Percentiles rank a stretch among this genome's conserved stretches.
Evolutionary conservation across 2,888 invertebrate species (phyloP).

Genomic region (Diogma glabrata): DNA sequence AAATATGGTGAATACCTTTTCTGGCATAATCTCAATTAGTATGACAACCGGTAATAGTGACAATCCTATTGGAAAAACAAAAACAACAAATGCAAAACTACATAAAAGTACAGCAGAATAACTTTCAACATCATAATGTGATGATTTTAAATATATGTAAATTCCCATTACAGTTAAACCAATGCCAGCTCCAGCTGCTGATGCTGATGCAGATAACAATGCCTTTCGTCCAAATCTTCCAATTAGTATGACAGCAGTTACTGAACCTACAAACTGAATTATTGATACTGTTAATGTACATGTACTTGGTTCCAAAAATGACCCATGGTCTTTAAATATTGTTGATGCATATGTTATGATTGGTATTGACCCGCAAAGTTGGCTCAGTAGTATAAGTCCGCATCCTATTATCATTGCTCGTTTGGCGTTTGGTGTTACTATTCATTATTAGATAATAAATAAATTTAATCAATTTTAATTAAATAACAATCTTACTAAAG

Average conservation of each 20-base stretch:
- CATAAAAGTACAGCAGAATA: constrained; percentile 31
- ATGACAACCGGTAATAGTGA: constrained; percentile 32
- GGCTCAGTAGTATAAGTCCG: constrained; percentile 28
- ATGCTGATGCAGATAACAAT: no score
- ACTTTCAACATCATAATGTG: constrained; percentile 21
- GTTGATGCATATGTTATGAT: constrained; percentile 32
- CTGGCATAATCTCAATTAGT: constrained; percentile 29
- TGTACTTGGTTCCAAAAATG: constrained; percentile 27
- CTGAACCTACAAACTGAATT: constrained; percentile 31
- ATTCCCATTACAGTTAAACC: constrained; percentile 27
- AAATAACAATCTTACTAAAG: no score
- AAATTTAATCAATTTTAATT: no score
- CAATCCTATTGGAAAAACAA: constrained; percentile 29
- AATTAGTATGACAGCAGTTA: constrained; percentile 30
- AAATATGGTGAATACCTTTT: no score
- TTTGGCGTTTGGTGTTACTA: constrained; percentile 25
- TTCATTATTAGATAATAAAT: no score
- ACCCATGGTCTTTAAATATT: constrained; percentile 32
- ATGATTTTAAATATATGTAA: constrained; percentile 24
- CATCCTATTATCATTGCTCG: constrained; percentile 30
- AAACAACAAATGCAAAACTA: constrained; percentile 32
- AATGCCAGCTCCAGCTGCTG: constrained; percentile 24
- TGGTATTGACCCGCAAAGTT: constrained; percentile 32
- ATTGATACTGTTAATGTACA: constrained; percentile 31
- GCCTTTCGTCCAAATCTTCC: constrained; percentile 32